phyloP scores from a whole-genome alignment of 2,888 invertebrate species.

The Epinotia bilunana region DNA sequence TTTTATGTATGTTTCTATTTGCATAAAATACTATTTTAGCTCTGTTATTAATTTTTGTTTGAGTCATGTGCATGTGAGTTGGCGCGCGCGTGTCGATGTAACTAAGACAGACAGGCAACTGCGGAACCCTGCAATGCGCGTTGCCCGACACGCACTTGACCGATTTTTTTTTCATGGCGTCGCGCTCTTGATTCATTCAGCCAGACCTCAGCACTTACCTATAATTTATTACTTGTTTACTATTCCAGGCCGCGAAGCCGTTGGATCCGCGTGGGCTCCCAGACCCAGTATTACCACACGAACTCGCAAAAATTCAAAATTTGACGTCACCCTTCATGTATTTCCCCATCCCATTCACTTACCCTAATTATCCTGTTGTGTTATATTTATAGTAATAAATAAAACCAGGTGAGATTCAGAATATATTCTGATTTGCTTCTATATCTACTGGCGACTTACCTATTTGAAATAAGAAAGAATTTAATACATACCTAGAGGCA shows the following conservation, averaged over 20 bases:
- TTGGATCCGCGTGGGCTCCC: slow-evolving; percentile 54
- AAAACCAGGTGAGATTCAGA: slow-evolving; percentile 52
- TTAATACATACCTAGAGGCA: background rate
- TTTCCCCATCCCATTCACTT: slow-evolving; percentile 74
- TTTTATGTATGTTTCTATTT: too few relatives aligned
- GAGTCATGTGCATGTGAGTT: too few relatives aligned
- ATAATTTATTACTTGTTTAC: background rate
- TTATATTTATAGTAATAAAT: slow-evolving; percentile 61
- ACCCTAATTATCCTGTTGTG: slow-evolving; percentile 73
- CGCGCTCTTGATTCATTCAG: too few relatives aligned
- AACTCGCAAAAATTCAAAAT: slow-evolving; percentile 61
- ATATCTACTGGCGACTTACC: slow-evolving; percentile 20
- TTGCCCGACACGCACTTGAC: too few relatives aligned
- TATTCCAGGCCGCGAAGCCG: slow-evolving; percentile 14
- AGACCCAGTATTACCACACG: slow-evolving; percentile 65
- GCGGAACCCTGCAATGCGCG: too few relatives aligned
- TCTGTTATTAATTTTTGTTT: too few relatives aligned
- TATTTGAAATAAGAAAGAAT: background rate
- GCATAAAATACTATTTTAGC: too few relatives aligned
- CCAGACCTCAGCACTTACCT: too few relatives aligned
- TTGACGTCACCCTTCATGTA: slow-evolving; percentile 62
- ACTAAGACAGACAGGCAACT: too few relatives aligned
- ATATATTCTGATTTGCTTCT: slow-evolving; percentile 62
- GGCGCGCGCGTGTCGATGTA: too few relatives aligned
- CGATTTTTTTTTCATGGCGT: too few relatives aligned